Evolutionary conservation across 2,113 vertebrate genomes (phyloP).

Genomic region (Cyanoramphus novaezelandiae): DNA sequence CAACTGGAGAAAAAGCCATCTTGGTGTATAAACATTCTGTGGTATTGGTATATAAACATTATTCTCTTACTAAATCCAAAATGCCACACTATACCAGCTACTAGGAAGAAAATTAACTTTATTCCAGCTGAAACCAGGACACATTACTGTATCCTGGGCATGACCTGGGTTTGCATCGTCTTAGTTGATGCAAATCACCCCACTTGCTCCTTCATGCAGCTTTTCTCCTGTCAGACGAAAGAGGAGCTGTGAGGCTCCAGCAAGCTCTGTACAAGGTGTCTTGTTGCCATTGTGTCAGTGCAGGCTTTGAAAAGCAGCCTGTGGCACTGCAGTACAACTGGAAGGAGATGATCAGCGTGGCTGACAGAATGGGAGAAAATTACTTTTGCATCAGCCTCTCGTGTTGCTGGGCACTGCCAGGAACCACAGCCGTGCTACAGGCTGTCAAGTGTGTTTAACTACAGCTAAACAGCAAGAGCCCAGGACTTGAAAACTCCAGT

Average conservation of each 20-base stretch:
- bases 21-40: not conserved
- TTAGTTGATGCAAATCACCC: not conserved
- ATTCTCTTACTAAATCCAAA: not conserved
- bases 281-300: not conserved
- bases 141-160: not conserved
- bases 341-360: not conserved
- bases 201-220: not conserved
- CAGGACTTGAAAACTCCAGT: not conserved
- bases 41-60: not conserved
- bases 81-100: not conserved
- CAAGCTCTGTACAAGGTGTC: not conserved
- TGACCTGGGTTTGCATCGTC: not conserved
- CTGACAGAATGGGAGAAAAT: not conserved
- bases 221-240: accelerated
- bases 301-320: not conserved
- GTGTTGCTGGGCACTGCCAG: not conserved
- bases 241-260: accelerated
- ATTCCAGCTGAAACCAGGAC: not conserved
- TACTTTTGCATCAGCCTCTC: not conserved
- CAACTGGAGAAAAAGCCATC: not conserved
- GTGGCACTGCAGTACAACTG: not conserved
- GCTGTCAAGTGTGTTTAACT: not conserved
- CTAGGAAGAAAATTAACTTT: not conserved
- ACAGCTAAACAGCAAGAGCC: not conserved
- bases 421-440: not conserved